Evolutionary conservation across 2,888 invertebrate species (phyloP).

Genomic region (Octonoba sinensis): DNA sequence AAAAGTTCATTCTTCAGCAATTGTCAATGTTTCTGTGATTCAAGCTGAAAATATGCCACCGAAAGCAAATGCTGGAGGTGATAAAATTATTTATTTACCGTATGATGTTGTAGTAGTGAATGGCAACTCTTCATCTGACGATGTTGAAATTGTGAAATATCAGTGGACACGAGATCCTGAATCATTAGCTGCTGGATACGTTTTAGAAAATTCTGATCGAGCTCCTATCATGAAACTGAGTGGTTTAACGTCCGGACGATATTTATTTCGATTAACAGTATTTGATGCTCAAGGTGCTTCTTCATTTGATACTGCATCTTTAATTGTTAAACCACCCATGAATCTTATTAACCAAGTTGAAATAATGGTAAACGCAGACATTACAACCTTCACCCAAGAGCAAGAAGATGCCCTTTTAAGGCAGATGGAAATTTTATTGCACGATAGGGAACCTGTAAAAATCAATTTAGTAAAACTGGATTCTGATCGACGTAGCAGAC

Average conservation of each 20-base stretch:
- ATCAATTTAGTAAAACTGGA: conserved; percentile 75
- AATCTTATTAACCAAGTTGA: conserved; percentile 83
- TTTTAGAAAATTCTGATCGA: conserved; percentile 83
- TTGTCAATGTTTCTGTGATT: conserved; percentile 82
- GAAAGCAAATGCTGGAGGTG: conserved; percentile 88
- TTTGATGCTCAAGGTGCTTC: conserved; percentile 89
- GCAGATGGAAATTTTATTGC: conserved; percentile 83
- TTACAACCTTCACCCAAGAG: conserved; percentile 78
- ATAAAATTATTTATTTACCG: conserved; percentile 83
- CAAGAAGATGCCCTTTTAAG: conserved; percentile 82
- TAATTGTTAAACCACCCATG: conserved; percentile 85
- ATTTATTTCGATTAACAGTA: conserved; percentile 90
- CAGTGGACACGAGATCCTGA: conserved; percentile 83
- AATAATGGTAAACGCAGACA: conserved; percentile 83
- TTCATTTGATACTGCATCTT: conserved; percentile 84
- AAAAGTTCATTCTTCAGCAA: conserved; percentile 82
- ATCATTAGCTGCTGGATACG: conserved; percentile 84
- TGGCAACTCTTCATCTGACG: conserved; percentile 87
- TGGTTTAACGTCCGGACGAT: conserved; percentile 88
- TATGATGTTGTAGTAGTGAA: conserved; percentile 83
- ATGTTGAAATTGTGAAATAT: conserved; percentile 87
- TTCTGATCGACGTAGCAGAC: conserved; percentile 73
- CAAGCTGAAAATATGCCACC: conserved; percentile 92
- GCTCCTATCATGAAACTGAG: conserved; percentile 84
- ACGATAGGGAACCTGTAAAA: conserved; percentile 71